Percentiles rank a stretch among this genome's conserved stretches.
Evolutionary conservation across 1,140 invertebrate genomes (phyloP).

Genomic region (Drosophila baimaii): DNA sequence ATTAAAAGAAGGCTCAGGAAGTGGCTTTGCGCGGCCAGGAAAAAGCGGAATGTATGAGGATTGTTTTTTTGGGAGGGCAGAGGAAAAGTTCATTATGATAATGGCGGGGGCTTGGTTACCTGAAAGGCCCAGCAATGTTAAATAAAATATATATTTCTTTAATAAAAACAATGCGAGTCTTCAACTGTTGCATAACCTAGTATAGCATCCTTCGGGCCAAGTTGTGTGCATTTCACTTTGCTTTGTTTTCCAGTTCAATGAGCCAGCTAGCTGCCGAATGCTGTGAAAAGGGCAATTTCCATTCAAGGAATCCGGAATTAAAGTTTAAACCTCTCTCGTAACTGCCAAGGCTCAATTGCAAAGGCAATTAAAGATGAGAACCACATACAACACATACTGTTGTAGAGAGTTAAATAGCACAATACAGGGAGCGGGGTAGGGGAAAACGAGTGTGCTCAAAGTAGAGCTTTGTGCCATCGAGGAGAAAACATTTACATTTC

Average conservation of each 20-base stretch:
- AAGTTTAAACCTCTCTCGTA: constrained; percentile 14
- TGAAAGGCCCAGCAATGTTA: neutral
- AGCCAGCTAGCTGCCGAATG: neutral
- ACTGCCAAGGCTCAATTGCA: neutral
- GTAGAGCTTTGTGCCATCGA: constrained; percentile 57
- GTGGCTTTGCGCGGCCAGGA: neutral
- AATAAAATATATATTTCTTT: neutral
- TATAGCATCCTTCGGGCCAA: neutral
- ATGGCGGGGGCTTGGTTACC: constrained; percentile 7
- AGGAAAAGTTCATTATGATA: constrained; percentile 28
- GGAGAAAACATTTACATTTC: constrained; percentile 76
- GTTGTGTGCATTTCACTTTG: constrained; percentile 6
- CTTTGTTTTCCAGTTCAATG: constrained; percentile 23
- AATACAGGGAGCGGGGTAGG: neutral
- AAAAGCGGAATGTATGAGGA: constrained; percentile 3
- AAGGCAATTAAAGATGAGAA: constrained; percentile 36
- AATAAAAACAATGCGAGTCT: neutral
- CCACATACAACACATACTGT: constrained; percentile 4
- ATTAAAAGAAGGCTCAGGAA: constrained; percentile 12
- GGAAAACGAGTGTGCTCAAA: constrained; percentile 37
- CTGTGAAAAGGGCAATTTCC: constrained; percentile 13
- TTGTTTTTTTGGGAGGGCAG: no score
- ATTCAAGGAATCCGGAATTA: neutral
- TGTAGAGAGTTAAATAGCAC: constrained; percentile 18
- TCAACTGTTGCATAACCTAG: constrained; percentile 5